Evolutionary conservation across 2,888 invertebrate genomes (phyloP), one percentile per base, ranked within the genome.

Genomic region (Geotrupes spiniger): DNA sequence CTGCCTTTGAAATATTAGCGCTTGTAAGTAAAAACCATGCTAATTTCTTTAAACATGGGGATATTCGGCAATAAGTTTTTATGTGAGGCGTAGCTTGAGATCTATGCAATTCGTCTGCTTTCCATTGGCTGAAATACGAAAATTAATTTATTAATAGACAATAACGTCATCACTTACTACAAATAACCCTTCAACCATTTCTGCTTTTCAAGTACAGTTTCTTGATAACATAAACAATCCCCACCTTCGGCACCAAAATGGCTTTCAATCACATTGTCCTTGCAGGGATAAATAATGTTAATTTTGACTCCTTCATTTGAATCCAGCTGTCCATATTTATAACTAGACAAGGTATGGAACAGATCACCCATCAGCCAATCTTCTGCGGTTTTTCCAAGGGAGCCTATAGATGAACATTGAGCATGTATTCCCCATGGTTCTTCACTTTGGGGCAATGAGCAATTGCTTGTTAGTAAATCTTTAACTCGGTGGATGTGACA

Each of bases 1-100:
- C 98, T 1, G 97, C 93, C 76, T 96, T 97, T 8, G 97, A 98
- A 21, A 97, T 75, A 75, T 99, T 99, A 0, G 92, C 93, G 43
- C 96, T 96, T 0, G 95, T 95, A 0, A 97, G 74, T 0, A 92
- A 73, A 69, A 89, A 92, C 85, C 87, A 98, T 0, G 91, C 85
- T 2, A 88, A 77, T 57, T 76, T 73, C n/a, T 72, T 74, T 48
- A 74, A 69, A 65, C 86, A 84, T 0, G 85, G 83, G 0, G 88
- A 87, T 2, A 85, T 73, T 6, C 96, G 79, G 0, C 85, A 81
- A 69, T 96, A 98, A 0, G 87, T 84, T 72, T 99, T 99, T 28
- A 97, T 92, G 66, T 99, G 98, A 0, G 99, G 99, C 84, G 94
- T 90, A 0, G 95, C 94, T 46, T 80, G 73, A 38, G 85, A 82